phyloP scores from a whole-genome alignment of 2,113 vertebrate genomes.

The Anser cygnoides region DNA sequence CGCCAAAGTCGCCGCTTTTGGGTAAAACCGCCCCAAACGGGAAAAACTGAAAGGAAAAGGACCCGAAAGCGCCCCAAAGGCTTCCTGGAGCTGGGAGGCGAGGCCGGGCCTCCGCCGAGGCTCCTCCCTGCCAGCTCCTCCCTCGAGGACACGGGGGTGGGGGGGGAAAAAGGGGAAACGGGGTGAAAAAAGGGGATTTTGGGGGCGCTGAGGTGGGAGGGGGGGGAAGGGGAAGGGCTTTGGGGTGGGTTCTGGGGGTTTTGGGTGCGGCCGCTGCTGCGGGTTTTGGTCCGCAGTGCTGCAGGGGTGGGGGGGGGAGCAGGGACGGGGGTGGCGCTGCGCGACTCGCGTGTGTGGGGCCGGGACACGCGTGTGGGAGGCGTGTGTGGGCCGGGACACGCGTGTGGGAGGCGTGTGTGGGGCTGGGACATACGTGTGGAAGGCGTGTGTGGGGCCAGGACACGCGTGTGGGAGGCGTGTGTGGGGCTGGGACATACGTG shows the following conservation, averaged over 20 bases:
- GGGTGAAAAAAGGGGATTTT: not conserved
- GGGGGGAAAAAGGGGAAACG: not conserved
- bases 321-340: not conserved
- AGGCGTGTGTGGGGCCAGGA: not conserved
- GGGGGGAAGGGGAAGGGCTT: not conserved
- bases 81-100: not conserved
- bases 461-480: fast-evolving
- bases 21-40: not conserved
- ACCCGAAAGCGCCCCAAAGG: not conserved
- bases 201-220: not conserved
- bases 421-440: too few relatives aligned
- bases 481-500: too few relatives aligned
- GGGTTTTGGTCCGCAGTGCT: not conserved
- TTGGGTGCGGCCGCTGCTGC: not conserved
- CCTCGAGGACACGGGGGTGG: not conserved
- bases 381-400: not conserved
- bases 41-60: too few relatives aligned
- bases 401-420: not conserved
- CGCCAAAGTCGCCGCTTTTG: not conserved
- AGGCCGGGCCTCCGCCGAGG: not conserved
- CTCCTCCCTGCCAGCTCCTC: not conserved
- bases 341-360: not conserved
- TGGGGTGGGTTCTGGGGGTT: not conserved
- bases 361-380: too few relatives aligned
- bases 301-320: too few relatives aligned